Evolutionary conservation across 2,888 invertebrate species (phyloP), one percentile per base, ranked within the genome.

Genomic region (Drosophila differens): DNA sequence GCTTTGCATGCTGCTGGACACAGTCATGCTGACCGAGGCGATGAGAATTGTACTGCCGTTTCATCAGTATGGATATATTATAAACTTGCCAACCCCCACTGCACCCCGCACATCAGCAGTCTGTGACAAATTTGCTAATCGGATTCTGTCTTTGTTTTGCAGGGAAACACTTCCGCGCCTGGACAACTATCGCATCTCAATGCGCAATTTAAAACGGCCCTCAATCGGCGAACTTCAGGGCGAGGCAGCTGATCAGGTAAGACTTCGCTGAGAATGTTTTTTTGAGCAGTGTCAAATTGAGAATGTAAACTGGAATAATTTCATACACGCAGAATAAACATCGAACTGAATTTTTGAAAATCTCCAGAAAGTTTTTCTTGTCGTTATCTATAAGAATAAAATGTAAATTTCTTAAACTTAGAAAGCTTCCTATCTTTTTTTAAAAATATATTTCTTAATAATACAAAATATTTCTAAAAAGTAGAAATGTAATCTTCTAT

Each of bases 221-320:
- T 97, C 97, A 32, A 94, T 98, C 67, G 97, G 97, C 28, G 97
- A 97, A 90, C 94, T 98, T 53, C 97, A 97, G 89, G 96, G 96
- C 30, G 95, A 95, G 74, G 85, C 91, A 28, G 79, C 86, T 10
- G 92, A 92, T 70, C 90, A 91, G 91, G 94, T 94, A 89, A 92
- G 90, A 82, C 41, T n/a, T 3, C 1, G 41, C 10, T 39, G 0
- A 47, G 28, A n/a, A 14, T 41, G 1, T 0, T 14, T 28, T 41
- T 47, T 16, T n/a, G n/a, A 72, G 19, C 14, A 60, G 60, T 41
- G 44, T 58, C 5, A 53, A 53, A 41, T 65, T 14, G 0, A 1
- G 33, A 63, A 44, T 19, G 12, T 19, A 30, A 16, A 33, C 4
- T 14, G 5, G 33, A 58, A 58, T 30, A 41, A 12, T 32, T 9